Conservation (phyloP, 2,888 invertebrate species). For the Operophtera brumata region DNA sequence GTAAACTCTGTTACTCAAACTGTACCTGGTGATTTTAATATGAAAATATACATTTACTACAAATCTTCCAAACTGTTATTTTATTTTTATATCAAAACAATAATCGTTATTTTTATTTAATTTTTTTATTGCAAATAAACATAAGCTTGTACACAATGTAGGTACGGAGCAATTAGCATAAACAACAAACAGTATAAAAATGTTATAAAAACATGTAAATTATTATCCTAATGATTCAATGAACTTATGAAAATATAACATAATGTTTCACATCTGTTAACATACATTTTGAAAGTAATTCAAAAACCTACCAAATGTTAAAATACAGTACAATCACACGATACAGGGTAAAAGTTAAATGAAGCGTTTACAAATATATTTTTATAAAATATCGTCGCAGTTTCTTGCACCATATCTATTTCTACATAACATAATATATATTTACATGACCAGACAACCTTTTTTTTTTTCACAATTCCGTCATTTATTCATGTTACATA, state of each 20-base stretch:
- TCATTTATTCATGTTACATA: slow-evolving; percentile 9
- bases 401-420: slow-evolving; percentile 48
- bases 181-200: slow-evolving; percentile 52
- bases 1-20: slow-evolving; percentile 74
- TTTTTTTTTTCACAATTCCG: slow-evolving; percentile 4
- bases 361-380: slow-evolving; percentile 49
- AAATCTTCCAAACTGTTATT: slow-evolving; percentile 72
- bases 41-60: slow-evolving; percentile 80
- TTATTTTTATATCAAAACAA: slow-evolving; percentile 42
- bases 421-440: slow-evolving; percentile 54
- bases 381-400: slow-evolving; percentile 66
- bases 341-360: slow-evolving; percentile 31
- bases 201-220: slow-evolving; percentile 37
- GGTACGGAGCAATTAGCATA: slow-evolving; percentile 46
- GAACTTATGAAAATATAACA: slow-evolving; percentile 37
- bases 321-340: slow-evolving; percentile 23
- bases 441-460: slow-evolving; percentile 58
- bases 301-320: slow-evolving; percentile 31
- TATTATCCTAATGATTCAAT: slow-evolving; percentile 26
- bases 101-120: slow-evolving; percentile 27
- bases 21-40: slow-evolving; percentile 79
- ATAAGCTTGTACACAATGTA: slow-evolving; percentile 55
- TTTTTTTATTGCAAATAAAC: slow-evolving; percentile 69
- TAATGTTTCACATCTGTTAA: slow-evolving; percentile 69
- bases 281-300: slow-evolving; percentile 47